Evolutionary conservation across 2,888 invertebrate genomes (phyloP), one percentile per base, ranked within the genome.

Genomic region (Deilephila elpenor): DNA sequence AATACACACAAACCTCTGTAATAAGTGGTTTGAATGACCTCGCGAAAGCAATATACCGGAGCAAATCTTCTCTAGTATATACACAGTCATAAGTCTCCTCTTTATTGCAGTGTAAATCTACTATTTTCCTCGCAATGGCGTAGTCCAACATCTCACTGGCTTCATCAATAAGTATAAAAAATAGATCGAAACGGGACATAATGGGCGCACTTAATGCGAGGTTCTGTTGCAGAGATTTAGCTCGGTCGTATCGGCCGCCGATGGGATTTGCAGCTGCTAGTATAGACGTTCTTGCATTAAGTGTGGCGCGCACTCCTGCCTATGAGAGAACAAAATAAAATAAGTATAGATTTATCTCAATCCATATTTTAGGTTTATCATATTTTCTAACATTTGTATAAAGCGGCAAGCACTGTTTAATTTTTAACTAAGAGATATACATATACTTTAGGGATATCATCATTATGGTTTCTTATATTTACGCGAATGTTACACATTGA

Each of bases 141-240:
- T 98, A 99, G 92, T 99, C 99, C 0, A 98, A 97, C 81, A 99
- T 96, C 94, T 97, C 92, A 53, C 92, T 93, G 86, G 98, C 98
- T 88, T 99, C 99, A 88, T 99, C 99, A 2, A 99, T 98, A 1
- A 99, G 95, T 79, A 99, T 98, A 93, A 99, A 99, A 95, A 99
- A 99, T 20, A 99, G 94, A 92, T 99, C 99, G 91, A 99, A 99
- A 80, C 99, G 96, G 0, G 99, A 99, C 99, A 99, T 99, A 84
- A 99, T 99, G 0, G 99, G 99, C 0, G 99, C 99, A 0, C 98
- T 97, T 20, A 99, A 93, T 0, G 97, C 96, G 3, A 99, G 97
- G 90, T 99, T 99, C 88, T 99, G 99, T 83, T 99, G 98, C 5
- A 99, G 93, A 0, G 99, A 98, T 88, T 98, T 99, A 0, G 98